Evolutionary conservation across 2,888 invertebrate species (phyloP).

Genomic region (Drosophila kuntzei): DNA sequence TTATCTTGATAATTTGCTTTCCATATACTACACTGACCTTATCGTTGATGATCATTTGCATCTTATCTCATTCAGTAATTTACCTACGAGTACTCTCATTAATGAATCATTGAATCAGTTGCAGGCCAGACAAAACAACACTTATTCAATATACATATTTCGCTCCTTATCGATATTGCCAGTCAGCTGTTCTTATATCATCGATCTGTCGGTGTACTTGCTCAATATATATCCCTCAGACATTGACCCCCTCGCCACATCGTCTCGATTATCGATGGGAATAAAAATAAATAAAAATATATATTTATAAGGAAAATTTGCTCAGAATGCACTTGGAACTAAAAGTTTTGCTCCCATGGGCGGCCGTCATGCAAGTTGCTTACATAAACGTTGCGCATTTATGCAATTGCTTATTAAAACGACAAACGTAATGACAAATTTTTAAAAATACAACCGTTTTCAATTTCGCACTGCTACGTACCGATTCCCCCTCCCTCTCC

Average conservation of each 20-base stretch:
- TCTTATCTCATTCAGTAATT: slow-evolving; percentile 35
- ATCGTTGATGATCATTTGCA: slow-evolving; percentile 36
- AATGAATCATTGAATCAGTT: slow-evolving; percentile 43
- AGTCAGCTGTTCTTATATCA: slow-evolving; percentile 46
- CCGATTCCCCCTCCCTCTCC: neutral
- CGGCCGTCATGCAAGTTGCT: slow-evolving; percentile 54
- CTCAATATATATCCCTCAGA: slow-evolving; percentile 39
- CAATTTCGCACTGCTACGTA: slow-evolving; percentile 61
- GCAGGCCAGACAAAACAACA: slow-evolving; percentile 12
- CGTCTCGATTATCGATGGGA: slow-evolving; percentile 45
- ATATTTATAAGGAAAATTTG: slow-evolving; percentile 4
- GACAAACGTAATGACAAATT: slow-evolving; percentile 72
- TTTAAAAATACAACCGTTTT: slow-evolving; percentile 72
- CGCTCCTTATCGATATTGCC: slow-evolving; percentile 23
- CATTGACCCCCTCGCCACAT: slow-evolving; percentile 42
- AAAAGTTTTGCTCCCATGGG: slow-evolving; percentile 42
- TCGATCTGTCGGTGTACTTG: slow-evolving; percentile 27
- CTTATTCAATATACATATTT: slow-evolving; percentile 8
- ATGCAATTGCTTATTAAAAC: slow-evolving; percentile 70
- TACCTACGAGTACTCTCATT: slow-evolving; percentile 12
- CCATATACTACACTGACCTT: slow-evolving; percentile 19
- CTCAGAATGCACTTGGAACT: slow-evolving; percentile 47
- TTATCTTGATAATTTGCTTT: slow-evolving; percentile 28
- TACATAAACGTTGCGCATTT: slow-evolving; percentile 65
- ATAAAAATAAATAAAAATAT: neutral